Conservation (phyloP, 2,113 vertebrate genomes). For the Epinephelus moara region DNA sequence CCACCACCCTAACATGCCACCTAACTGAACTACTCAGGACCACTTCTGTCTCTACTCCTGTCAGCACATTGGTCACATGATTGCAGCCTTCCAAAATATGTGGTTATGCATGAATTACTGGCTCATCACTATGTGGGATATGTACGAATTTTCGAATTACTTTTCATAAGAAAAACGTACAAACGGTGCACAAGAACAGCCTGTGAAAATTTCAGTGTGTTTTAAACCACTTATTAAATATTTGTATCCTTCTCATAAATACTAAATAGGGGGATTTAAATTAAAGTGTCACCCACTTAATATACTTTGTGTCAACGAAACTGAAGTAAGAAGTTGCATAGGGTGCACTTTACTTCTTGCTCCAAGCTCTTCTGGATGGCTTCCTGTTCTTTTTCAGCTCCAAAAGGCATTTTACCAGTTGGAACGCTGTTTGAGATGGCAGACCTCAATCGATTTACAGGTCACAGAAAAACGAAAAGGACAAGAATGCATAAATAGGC, state of each 20-base stretch:
- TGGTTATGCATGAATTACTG: no score
- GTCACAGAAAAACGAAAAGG: constrained; percentile 13
- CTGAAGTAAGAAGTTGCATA: background rate
- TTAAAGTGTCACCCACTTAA: background rate
- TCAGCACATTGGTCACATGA: no score
- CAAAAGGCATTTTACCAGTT: constrained; percentile 28
- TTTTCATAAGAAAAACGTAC: no score
- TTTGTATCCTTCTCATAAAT: no score
- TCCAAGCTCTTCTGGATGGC: background rate
- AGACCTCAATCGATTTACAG: constrained; percentile 33
- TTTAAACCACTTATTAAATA: background rate
- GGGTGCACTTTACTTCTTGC: background rate
- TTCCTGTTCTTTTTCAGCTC: background rate
- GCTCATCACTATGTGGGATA: no score
- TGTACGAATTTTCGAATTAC: no score
- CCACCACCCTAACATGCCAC: no score
- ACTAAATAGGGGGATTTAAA: no score
- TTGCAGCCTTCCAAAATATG: no score
- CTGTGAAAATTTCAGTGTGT: background rate
- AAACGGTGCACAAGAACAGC: no score
- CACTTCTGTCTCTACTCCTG: no score
- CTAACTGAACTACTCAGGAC: no score
- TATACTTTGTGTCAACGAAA: background rate
- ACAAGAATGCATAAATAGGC: constrained; percentile 21
- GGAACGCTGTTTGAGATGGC: background rate